phyloP scores from a whole-genome alignment of 2,888 invertebrate species.

The Calameuta filiformis region DNA sequence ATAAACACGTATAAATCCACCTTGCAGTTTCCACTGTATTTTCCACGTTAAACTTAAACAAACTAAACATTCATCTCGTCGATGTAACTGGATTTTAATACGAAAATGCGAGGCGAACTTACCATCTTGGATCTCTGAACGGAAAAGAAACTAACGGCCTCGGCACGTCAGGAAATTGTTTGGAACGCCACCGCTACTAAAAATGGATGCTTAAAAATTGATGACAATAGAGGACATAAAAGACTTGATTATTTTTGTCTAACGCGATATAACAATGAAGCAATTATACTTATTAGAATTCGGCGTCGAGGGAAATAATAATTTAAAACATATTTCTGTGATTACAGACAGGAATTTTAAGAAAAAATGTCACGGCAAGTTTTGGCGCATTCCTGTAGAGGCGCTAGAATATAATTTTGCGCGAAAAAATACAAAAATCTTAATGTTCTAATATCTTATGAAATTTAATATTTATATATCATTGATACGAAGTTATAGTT shows the following conservation, averaged over 20 bases:
- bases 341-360: neutral
- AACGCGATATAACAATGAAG: neutral
- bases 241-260: neutral
- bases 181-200: constrained; percentile 25
- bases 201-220: neutral
- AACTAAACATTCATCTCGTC: constrained; percentile 10
- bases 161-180: constrained; percentile 24
- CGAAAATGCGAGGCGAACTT: constrained; percentile 42
- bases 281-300: neutral
- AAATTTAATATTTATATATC: neutral
- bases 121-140: constrained; percentile 57
- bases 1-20: constrained; percentile 35
- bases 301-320: neutral
- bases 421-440: neutral
- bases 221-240: neutral
- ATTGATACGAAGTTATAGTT: neutral
- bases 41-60: constrained; percentile 22
- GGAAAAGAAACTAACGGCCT: constrained; percentile 40
- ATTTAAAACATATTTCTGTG: constrained; percentile 7
- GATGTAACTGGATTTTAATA: constrained; percentile 52
- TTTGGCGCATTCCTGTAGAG: neutral
- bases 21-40: constrained; percentile 30
- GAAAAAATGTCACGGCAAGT: neutral
- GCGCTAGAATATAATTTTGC: neutral
- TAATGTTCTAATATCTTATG: neutral